Base-by-base conservation (phyloP, 2,113 vertebrate genomes). In the Xiphias gladius region DNA sequence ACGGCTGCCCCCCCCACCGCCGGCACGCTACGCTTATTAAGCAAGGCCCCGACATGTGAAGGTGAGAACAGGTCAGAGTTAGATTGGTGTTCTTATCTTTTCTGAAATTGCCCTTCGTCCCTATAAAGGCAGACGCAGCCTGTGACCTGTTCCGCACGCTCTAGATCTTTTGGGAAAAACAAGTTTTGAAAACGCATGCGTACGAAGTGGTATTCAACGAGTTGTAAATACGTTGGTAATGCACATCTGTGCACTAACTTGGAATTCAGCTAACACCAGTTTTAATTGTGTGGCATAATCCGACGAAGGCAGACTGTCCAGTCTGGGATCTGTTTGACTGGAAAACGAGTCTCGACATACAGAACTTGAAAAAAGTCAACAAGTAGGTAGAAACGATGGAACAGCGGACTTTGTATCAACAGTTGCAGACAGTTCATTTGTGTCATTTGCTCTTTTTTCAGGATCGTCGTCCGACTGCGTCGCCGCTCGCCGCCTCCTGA, bases 21-120 rank as follows among this genome's bases (percentile, higher is more conserved):
- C 95, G 81, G 81, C 92, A 81, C 95, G 94, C 94, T 96, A 94
- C 81, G 81, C 92, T 86, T 95, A 95, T 94, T 96, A 95, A 93
- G 73, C 83, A 58, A 89, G 81, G 83, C 76, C 26, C 72, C 68
- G 43, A n/a, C 92, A 85, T 90, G 87, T 93, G 83, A 93, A 96
- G 95, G 95, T 96, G 95, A 95, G 95, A 71, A 90, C 91, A 94
- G 93, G 92, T 65, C 61, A 77, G 71, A 82, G 81, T 28, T 62
- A 83, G 78, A 83, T 54, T 84, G 70, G 55, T 88, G 35, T 73
- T 78, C 6, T 39, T 59, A 46, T 50, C 69, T 62, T 66, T 66
- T 32, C 63, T 59, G 7, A 80, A 74, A 55, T 22, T 69, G 2
- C 48, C 50, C 14, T 55, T 62, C 88, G 88, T 82, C 65, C 52